A percentile compares a stretch with the other conserved stretches of the same genome.
These are phyloP conservation scores for Microdon myrmicae DNA, from an alignment of 2,888 invertebrate species.

Conservation along the genomic window DNA sequence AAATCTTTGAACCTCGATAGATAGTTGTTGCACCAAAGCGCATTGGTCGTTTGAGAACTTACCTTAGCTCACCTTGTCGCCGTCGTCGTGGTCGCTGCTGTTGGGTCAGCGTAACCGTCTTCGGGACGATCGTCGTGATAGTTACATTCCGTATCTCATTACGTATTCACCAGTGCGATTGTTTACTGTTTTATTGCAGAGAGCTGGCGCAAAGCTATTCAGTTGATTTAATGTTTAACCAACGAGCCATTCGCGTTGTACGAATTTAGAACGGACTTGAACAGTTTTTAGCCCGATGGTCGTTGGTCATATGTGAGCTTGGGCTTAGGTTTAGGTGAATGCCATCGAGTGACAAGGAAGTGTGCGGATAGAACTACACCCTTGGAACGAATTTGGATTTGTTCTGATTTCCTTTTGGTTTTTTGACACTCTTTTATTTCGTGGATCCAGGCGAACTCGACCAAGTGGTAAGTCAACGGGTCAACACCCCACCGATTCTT, in stretches of 20 bases:
- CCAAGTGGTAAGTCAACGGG: too few species aligned
- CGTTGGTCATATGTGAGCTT: slow-evolving; percentile 13
- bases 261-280: slow-evolving; percentile 31
- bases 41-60: too few species aligned
- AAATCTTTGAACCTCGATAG: slow-evolving; percentile 7
- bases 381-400: slow-evolving; percentile 24
- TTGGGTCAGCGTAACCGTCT: too few species aligned
- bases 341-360: slow-evolving; percentile 38
- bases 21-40: too few species aligned
- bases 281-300: not conserved
- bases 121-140: slow-evolving; percentile 7
- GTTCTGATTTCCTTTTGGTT: not conserved
- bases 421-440: too few species aligned
- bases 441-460: too few species aligned
- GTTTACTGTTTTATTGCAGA: slow-evolving; percentile 39
- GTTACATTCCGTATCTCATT: slow-evolving; percentile 14
- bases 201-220: not conserved
- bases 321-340: slow-evolving; percentile 29
- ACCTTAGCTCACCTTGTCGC: too few species aligned
- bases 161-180: slow-evolving; percentile 41
- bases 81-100: slow-evolving; percentile 15
- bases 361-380: slow-evolving; percentile 24
- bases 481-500: too few species aligned
- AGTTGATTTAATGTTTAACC: slow-evolving; percentile 26
- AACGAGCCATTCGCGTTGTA: slow-evolving; percentile 27